Conservation (phyloP, 1,140 invertebrate genomes). For the Rhopalosiphum padi region DNA sequence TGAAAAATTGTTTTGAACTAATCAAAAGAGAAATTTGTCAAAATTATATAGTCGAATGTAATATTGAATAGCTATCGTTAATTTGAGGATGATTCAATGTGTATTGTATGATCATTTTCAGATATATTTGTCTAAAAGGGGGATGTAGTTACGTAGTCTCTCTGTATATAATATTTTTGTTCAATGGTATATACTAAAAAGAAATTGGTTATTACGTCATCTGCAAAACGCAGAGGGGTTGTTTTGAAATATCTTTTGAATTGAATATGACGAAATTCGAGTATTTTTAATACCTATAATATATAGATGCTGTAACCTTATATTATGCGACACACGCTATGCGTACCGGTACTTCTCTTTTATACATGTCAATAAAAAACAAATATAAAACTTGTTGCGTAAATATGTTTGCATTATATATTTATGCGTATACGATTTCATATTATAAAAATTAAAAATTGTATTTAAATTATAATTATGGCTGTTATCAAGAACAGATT, state of each 20-base stretch:
- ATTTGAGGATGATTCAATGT: not conserved
- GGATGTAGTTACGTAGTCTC: not conserved
- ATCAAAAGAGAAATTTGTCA: not conserved
- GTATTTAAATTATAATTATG: not conserved
- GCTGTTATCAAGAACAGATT: not conserved
- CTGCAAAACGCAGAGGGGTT: not conserved
- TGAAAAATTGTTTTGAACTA: not conserved
- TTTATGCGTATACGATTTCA: not conserved
- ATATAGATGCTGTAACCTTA: not conserved
- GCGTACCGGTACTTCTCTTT: not conserved
- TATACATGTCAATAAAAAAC: conserved; percentile 6
- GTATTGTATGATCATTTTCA: not conserved
- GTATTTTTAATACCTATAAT: conserved; percentile 3
- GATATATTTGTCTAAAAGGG: not conserved
- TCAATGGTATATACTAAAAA: not conserved
- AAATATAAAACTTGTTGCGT: conserved; percentile 3
- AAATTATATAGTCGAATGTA: not conserved
- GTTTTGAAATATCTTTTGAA: conserved; percentile 26
- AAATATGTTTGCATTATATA: not conserved
- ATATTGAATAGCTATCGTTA: not conserved
- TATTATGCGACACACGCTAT: not conserved
- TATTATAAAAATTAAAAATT: not conserved
- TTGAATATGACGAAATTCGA: not conserved
- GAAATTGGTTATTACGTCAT: conserved; percentile 19
- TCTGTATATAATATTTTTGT: not conserved